These are phyloP conservation scores for Pristionchus exspectatus DNA, from an alignment of 2,888 invertebrate species.

Conservation along the genomic window DNA sequence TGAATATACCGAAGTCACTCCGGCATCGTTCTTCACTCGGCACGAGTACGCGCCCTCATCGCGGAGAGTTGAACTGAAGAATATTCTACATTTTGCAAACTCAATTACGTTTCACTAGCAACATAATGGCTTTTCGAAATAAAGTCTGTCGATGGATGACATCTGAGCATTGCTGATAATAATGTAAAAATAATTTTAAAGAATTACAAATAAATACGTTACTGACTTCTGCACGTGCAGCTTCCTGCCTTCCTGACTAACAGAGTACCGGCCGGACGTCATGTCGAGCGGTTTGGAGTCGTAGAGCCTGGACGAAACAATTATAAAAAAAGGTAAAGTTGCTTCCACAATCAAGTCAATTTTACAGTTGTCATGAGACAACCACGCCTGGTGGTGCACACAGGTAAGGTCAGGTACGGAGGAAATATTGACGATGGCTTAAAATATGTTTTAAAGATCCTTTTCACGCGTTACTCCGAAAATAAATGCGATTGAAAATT, in stretches of 20 bases:
- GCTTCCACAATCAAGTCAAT: too few relatives aligned
- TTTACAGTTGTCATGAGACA: too few relatives aligned
- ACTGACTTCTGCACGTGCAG: slow-evolving; percentile 64
- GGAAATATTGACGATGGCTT: too few relatives aligned
- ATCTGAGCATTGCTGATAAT: too few relatives aligned
- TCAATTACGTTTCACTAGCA: background rate
- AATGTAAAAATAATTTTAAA: background rate
- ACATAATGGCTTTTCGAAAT: background rate
- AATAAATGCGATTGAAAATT: slow-evolving; percentile 14
- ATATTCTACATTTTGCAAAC: background rate
- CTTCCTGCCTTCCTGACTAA: slow-evolving; percentile 60
- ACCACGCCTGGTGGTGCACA: too few relatives aligned
- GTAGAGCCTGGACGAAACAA: slow-evolving; percentile 51
- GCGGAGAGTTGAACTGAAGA: slow-evolving; percentile 63
- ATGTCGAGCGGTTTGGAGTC: slow-evolving; percentile 60
- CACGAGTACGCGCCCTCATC: slow-evolving; percentile 76
- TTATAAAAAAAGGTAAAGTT: too few relatives aligned
- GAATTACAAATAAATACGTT: too few relatives aligned
- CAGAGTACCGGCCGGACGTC: slow-evolving; percentile 55
- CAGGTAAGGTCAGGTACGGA: too few relatives aligned
- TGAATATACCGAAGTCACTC: slow-evolving; percentile 77
- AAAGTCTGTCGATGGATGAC: too few relatives aligned
- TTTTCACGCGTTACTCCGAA: too few relatives aligned
- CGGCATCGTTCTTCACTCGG: slow-evolving; percentile 76
- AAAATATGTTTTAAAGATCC: too few relatives aligned